Evolutionary conservation across 1,140 invertebrate species (phyloP), one percentile per base, ranked within the genome.

Genomic region (Drosophila kanapiae): DNA sequence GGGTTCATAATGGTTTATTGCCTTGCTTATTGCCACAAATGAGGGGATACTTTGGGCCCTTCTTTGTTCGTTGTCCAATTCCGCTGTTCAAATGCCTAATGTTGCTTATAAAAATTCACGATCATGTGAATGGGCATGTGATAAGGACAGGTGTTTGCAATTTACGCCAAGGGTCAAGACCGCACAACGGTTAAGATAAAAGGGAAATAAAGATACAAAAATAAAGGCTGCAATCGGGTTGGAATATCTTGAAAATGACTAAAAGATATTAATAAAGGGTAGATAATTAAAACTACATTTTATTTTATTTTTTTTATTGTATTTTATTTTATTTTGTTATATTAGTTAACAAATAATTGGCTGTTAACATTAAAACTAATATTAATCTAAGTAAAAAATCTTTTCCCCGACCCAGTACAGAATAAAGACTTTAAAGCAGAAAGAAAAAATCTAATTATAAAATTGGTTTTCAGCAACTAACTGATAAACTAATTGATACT

Each of bases 11-110:
- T 85, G 82, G 72, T 90, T 90, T 85, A 90, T 88, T 88, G 81
- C 90, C 75, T 53, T 64, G 85, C 78, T 88, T 82, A 88, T 90
- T 85, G 78, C 81, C 75, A 68, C 85, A 90, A 90, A 85, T 85
- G 58, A 76, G 49, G 48, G 37, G 48, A 14, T 59, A 40, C 63
- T 56, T 68, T 42, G 35, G 38, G 3, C 18, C 13, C 16, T 18
- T 49, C 23, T 11, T 67, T 76, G 49, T 58, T 58, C 14, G 29
- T 10, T 48, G 8, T 8, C 33, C 38, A 57, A 57, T 38, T 71
- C 14, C 5, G 27, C 18, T 35, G 4, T 53, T 48, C 16, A n/a
- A 49, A 51, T 38, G 33, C 69, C 16, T 51, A 53, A 75, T 65
- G 71, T 10, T 47, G 61, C 57, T 42, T 62, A 33, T 74, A 75